Evolutionary conservation across 2,113 vertebrate genomes (phyloP).

Genomic region (Vulpes lagopus): DNA sequence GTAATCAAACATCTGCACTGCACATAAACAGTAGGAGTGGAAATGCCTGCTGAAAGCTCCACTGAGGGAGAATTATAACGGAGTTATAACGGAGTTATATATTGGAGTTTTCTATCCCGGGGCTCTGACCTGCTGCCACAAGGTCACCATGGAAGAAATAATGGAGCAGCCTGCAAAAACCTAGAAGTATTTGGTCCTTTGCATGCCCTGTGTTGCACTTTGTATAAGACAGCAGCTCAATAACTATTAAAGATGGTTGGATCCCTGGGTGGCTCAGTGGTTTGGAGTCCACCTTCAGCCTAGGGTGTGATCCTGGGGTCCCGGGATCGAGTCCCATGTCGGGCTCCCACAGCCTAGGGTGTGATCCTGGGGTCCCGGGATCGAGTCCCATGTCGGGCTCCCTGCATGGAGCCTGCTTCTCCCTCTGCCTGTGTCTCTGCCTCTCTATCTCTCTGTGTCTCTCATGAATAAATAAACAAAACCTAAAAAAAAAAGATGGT

Average conservation of each 20-base stretch:
- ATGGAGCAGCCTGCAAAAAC: neutral
- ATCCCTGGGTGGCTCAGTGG: too few relatives aligned
- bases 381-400: too few relatives aligned
- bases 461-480: too few relatives aligned
- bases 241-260: conserved; percentile 30
- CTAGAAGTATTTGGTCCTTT: neutral
- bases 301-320: too few relatives aligned
- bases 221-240: neutral
- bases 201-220: neutral
- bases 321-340: too few relatives aligned
- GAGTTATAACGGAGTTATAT: neutral
- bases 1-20: neutral
- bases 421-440: too few relatives aligned
- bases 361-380: too few relatives aligned
- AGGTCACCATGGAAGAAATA: conserved; percentile 29
- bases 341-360: too few relatives aligned
- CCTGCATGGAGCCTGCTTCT: too few relatives aligned
- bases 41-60: neutral
- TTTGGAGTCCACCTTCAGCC: too few relatives aligned
- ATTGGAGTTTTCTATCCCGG: neutral
- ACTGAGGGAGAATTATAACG: neutral
- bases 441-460: too few relatives aligned
- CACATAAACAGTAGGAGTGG: neutral
- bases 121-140: neutral
- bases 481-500: neutral